These are phyloP conservation scores for Tokudaia tokunoshimensis DNA, from an alignment of 2,797 vertebrate species.

Conservation along the genomic window DNA sequence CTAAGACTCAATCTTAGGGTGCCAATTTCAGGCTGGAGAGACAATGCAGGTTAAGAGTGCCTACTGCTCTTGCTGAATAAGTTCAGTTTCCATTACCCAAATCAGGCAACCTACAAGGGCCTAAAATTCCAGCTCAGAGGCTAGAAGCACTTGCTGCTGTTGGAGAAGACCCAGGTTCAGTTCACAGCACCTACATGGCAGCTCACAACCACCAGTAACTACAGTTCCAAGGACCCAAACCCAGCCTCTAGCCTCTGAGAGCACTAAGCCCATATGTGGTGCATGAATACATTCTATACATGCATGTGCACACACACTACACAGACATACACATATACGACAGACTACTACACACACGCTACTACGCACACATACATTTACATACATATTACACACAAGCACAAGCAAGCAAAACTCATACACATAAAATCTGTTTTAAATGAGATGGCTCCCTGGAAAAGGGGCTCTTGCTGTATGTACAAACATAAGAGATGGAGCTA, in stretches of 20 bases:
- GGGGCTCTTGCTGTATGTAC: neutral
- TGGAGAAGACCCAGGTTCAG: neutral
- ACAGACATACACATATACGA: too few relatives aligned
- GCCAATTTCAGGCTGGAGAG: neutral
- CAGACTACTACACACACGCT: too few relatives aligned
- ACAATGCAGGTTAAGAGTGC: neutral
- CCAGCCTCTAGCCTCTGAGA: neutral
- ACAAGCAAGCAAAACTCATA: neutral
- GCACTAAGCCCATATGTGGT: neutral
- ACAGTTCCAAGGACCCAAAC: neutral
- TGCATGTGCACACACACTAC: too few relatives aligned
- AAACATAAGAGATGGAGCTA: neutral
- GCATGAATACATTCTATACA: neutral
- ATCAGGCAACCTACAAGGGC: neutral
- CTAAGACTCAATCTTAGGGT: neutral
- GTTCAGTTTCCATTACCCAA: neutral
- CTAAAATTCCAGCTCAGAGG: neutral
- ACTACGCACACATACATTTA: too few relatives aligned
- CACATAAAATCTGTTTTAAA: neutral
- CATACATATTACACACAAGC: neutral
- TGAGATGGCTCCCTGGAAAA: neutral
- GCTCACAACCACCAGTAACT: neutral
- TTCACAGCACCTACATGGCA: neutral
- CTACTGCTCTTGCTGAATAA: neutral
- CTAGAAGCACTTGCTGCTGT: neutral